Evolutionary conservation across 1,140 invertebrate species (phyloP).

Genomic region (Lanistes nyassanus): DNA sequence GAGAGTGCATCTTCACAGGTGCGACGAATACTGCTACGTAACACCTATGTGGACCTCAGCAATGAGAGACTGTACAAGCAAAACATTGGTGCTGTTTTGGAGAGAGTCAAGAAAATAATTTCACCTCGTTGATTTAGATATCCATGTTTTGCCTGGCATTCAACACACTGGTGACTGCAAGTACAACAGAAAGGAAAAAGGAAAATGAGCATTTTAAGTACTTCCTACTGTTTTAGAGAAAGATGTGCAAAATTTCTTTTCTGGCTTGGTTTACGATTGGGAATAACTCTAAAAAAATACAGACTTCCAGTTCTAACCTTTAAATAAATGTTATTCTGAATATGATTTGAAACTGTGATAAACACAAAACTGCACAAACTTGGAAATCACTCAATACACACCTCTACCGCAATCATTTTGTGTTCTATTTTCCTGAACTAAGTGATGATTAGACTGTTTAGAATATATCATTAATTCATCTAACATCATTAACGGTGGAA

Average conservation of each 20-base stretch:
- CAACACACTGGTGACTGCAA: not conserved
- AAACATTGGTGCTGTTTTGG: conserved; percentile 54
- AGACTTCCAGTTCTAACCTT: not conserved
- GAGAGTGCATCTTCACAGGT: conserved; percentile 61
- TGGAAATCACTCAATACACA: too few relatives aligned
- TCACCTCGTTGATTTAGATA: conserved; percentile 10
- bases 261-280: not conserved
- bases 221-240: not conserved
- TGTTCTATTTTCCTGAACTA: not conserved
- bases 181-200: not conserved
- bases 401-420: not conserved
- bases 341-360: not conserved
- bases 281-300: too few relatives aligned
- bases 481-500: not conserved
- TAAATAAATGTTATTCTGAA: not conserved
- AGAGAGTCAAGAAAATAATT: conserved; percentile 54
- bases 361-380: not conserved
- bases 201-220: not conserved
- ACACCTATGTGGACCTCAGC: conserved; percentile 58
- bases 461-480: not conserved
- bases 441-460: not conserved
- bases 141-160: not conserved
- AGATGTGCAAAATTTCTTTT: not conserved
- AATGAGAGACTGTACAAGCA: conserved; percentile 64
- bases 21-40: conserved; percentile 50